These are phyloP conservation scores for Drosophila ogumai DNA, from an alignment of 1,140 invertebrate genomes.

Conservation along the genomic window DNA sequence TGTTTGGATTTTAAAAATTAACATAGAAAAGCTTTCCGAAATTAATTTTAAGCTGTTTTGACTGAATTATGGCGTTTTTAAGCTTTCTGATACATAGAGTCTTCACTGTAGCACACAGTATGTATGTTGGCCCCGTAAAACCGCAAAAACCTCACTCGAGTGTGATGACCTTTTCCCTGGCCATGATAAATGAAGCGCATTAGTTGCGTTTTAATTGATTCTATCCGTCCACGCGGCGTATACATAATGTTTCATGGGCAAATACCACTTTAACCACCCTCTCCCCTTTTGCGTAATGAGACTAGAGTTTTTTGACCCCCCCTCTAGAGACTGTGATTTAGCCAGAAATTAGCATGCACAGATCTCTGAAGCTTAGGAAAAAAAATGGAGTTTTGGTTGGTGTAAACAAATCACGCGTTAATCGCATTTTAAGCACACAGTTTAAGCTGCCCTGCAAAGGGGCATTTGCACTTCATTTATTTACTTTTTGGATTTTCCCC, in stretches of 20 bases:
- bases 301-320: not conserved
- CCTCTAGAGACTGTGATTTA: constrained; percentile 43
- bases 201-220: constrained; percentile 82
- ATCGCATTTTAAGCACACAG: constrained; percentile 76
- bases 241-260: constrained; percentile 30
- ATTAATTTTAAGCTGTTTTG: not conserved
- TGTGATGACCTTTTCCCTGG: constrained; percentile 52
- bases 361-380: constrained; percentile 1
- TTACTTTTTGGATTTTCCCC: constrained; percentile 32
- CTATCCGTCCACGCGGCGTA: constrained; percentile 52
- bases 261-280: constrained; percentile 9
- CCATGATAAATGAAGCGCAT: constrained; percentile 77
- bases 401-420: constrained; percentile 72
- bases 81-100: not conserved
- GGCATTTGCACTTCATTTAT: constrained; percentile 46
- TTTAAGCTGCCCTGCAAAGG: constrained; percentile 58
- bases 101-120: constrained; percentile 5
- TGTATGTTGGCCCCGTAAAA: constrained; percentile 1
- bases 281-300: constrained; percentile 16
- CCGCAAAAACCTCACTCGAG: constrained; percentile 36
- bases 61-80: too few species aligned
- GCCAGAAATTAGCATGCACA: constrained; percentile 70
- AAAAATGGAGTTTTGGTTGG: constrained; percentile 24
- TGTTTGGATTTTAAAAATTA: fast-evolving
- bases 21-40: too few species aligned